phyloP scores from a whole-genome alignment of 1,140 invertebrate species.

The Zaprionus gabonicus region DNA sequence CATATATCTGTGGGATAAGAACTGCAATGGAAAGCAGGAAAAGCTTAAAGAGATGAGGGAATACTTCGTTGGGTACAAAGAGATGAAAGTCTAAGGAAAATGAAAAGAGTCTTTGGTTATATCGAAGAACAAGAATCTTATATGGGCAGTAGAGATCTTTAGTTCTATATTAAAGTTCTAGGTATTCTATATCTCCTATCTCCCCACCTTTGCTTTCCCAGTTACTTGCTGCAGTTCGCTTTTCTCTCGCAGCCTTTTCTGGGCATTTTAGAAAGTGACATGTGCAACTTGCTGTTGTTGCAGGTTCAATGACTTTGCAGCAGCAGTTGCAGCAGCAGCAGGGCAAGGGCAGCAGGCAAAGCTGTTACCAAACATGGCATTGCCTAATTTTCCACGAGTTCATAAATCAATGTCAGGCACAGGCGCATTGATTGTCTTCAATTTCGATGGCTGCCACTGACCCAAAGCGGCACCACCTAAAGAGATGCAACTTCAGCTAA shows the following conservation, averaged over 20 bases:
- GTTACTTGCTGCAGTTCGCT: neutral
- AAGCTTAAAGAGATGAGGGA: too few species aligned
- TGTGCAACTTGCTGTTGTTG: neutral
- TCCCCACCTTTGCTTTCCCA: neutral
- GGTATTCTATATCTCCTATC: neutral
- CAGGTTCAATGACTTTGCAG: slow-evolving; percentile 36
- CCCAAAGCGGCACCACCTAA: slow-evolving; percentile 47
- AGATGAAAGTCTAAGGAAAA: too few species aligned
- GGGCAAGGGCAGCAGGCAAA: neutral
- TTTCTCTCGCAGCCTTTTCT: neutral
- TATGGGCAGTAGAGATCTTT: neutral
- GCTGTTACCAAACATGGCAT: slow-evolving; percentile 75
- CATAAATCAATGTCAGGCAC: slow-evolving; percentile 79
- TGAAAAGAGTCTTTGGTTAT: too few species aligned
- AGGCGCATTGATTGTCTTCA: slow-evolving; percentile 75
- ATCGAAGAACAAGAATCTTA: neutral
- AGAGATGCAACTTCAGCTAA: slow-evolving; percentile 25
- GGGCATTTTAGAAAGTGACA: slow-evolving; percentile 39
- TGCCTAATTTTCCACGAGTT: slow-evolving; percentile 80
- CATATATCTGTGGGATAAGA: too few species aligned
- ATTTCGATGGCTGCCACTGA: slow-evolving; percentile 58
- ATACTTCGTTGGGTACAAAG: too few species aligned
- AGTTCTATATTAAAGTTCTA: neutral
- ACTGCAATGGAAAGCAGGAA: too few species aligned
- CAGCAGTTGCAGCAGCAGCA: neutral